Base-by-base conservation (phyloP, 1,140 invertebrate genomes). In the Anagrus nilaparvatae region DNA sequence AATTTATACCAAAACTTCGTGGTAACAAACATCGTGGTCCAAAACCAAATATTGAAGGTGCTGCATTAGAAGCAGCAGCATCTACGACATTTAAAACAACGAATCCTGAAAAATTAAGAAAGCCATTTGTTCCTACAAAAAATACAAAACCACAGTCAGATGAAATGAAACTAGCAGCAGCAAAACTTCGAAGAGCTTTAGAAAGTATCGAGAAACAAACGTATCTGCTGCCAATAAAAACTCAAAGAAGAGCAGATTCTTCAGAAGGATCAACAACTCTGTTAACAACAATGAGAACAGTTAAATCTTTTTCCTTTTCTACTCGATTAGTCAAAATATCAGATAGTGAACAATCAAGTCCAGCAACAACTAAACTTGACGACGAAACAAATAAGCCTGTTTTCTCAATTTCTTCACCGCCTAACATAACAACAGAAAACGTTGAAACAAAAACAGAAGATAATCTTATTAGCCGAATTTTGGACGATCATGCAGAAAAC, bases 111-210 rank as follows among this genome's bases (percentile, higher is more conserved):
- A 44, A 50, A 45, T 12, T 51, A 31, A 5, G 48, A 44, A 23
- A 55, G 13, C 21, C 20, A 0, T 39, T 47, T 16, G n/a, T 14
- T 44, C 40, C 48, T 40, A 1, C 50, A 42, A 31, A 58, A 47
- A 43, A 50, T 50, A 30, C 53, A 41, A 18, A 54, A 49, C 41
- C 48, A 43, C 30, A 54, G 49, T 4, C 55, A 30, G 6, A 54
- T 42, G 31, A 53, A 47, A 13, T 53, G 44, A 16, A 39, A 48
- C 8, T 39, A 16, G 14, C 51, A 32, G 5, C 54, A 44, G 28
- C 48, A 40, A 38, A 41, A 43, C 20, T 47, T 33, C 14, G 52
- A 33, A 28, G 50, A 49, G 21, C 16, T 40, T 1, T 38, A 40
- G 19, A 36, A 20, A 25, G 13, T 29, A 38, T 33, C 12, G 45